Conservation (phyloP, 2,113 vertebrate genomes). For the Leptocoma aspasia region DNA sequence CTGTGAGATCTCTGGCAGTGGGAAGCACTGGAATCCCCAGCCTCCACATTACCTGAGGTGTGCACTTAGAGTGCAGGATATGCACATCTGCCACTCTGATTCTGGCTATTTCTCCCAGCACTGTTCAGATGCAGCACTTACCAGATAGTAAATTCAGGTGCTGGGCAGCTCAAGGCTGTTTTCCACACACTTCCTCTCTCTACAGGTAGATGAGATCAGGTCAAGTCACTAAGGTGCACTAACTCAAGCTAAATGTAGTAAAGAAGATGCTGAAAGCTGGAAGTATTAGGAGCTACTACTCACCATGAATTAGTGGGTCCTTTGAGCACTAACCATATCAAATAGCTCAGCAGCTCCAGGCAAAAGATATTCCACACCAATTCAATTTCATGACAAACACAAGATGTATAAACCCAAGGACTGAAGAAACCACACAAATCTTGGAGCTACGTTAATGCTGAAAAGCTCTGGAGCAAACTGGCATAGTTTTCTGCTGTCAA, state of each 20-base stretch:
- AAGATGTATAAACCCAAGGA: neutral
- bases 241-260: conserved; percentile 13
- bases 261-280: conserved; percentile 20
- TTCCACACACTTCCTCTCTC: neutral
- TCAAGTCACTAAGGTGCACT: neutral
- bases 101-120: neutral
- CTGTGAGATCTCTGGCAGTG: neutral
- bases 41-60: neutral
- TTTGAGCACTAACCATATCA: neutral
- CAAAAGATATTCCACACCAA: neutral
- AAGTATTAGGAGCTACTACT: conserved; percentile 1
- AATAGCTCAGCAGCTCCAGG: neutral
- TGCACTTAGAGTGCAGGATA: neutral
- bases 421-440: neutral
- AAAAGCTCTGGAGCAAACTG: neutral
- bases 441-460: neutral
- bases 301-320: neutral
- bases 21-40: neutral
- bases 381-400: neutral
- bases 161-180: neutral
- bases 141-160: rapidly evolving
- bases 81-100: neutral
- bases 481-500: neutral
- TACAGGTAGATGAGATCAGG: neutral
- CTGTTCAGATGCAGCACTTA: neutral